phyloP scores from a whole-genome alignment of 2,113 vertebrate species.

The Scalopus aquaticus region DNA sequence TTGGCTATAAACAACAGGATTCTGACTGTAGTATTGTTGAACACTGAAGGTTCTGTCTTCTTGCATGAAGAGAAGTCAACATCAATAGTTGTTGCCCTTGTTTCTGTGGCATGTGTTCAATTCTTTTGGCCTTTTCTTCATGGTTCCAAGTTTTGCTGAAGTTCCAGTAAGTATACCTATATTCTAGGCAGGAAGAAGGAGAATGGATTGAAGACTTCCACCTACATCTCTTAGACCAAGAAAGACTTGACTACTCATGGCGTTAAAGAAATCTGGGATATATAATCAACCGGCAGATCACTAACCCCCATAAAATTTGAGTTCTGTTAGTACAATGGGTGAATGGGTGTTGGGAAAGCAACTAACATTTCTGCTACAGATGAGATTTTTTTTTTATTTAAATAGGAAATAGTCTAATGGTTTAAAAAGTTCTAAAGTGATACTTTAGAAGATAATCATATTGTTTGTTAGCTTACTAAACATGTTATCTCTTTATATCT shows the following conservation, averaged over 20 bases:
- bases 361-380: not conserved
- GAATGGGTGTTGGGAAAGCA: not conserved
- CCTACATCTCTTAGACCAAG: not conserved
- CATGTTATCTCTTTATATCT: not conserved
- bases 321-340: not conserved
- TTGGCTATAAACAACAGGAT: not conserved
- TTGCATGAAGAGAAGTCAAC: not conserved
- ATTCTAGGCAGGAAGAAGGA: not conserved
- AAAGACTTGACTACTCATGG: not conserved
- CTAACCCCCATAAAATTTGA: not conserved
- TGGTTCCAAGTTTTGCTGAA: not conserved
- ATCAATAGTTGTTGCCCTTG: not conserved
- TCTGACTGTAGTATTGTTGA: not conserved
- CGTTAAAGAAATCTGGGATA: not conserved
- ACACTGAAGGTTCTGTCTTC: not conserved
- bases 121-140: not conserved
- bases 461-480: not conserved
- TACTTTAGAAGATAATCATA: not conserved
- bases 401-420: not conserved
- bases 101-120: not conserved
- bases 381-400: slow-evolving; percentile 19
- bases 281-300: not conserved
- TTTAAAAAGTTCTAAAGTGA: not conserved
- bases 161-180: not conserved
- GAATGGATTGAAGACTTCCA: not conserved